Evolutionary conservation across 1,140 invertebrate genomes (phyloP), one percentile per base, ranked within the genome.

Genomic region (Drosophila melanogaster): DNA sequence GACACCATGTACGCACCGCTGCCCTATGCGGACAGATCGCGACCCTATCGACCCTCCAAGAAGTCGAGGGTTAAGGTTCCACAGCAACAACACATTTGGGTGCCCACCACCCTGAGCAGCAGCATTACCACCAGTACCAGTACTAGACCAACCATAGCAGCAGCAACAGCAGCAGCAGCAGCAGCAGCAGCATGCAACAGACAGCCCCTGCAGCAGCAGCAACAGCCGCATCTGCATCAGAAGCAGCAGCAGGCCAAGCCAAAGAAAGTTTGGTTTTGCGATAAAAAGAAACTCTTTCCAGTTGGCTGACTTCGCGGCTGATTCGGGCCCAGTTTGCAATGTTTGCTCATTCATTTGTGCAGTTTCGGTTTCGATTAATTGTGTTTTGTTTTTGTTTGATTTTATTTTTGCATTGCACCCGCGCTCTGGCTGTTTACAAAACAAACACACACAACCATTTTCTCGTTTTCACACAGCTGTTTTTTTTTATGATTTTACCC

Each of bases 191-290:
- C 70, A 43, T 14, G 17, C 47, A 49, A 26, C 46, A 74, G 73
- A 37, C 76, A 60, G 38, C 57, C 66, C 35, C 55, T 62, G 43
- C 72, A 66, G 11, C 66, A 60, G 22, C 80, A 56, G 40, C 73
- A 77, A 30, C 53, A 60, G 51, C 62, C 43, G 60, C 59, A 75
- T 14, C 69, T 49, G 19, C 62, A 51, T 6, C 71, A 53, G 2
- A 67, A 57, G 0, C 75, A 66, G 0, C 60, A 60, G 8, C 77
- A 51, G 49, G 38, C 81, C 55, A 84, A 77, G 58, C 73, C 83
- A 65, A 91, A 91, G 83, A 91, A 89, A 91, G 90, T 91, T 81
- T 91, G 90, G 90, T 91, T 91, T 91, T 80, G 90, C 86, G 90
- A 91, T 90, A 90, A 85, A 90, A 85, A 91, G 89, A 91, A 91